Conservation (phyloP, 2,113 vertebrate genomes). For the Tachuris rubrigastra region DNA sequence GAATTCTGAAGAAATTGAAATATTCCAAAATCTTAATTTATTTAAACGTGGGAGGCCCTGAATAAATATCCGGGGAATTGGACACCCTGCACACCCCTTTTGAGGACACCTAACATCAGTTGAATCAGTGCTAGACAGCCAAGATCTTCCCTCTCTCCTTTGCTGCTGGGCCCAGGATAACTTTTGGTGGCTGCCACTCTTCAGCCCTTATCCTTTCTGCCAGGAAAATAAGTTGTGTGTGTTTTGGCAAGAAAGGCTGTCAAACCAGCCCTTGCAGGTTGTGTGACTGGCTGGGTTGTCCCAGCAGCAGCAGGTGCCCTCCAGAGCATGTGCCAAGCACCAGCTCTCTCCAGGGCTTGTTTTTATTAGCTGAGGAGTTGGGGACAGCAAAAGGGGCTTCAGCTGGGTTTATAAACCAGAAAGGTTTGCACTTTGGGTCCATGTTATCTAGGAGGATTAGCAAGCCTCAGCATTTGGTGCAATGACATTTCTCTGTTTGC, state of each 20-base stretch:
- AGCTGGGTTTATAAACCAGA: not conserved
- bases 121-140: not conserved
- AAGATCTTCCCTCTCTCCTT: not conserved
- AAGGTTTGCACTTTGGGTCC: not conserved
- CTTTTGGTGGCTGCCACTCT: not conserved
- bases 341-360: not conserved
- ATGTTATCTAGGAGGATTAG: not conserved
- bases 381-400: not conserved
- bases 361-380: not conserved
- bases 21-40: not conserved
- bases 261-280: not conserved
- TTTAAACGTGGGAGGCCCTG: not conserved
- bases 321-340: not conserved
- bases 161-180: not conserved
- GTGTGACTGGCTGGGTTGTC: not conserved
- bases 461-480: not conserved
- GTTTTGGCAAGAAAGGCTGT: not conserved
- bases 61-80: not conserved
- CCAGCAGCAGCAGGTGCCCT: not conserved
- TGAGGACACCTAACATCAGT: not conserved
- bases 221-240: accelerated
- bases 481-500: not conserved
- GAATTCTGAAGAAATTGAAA: not conserved
- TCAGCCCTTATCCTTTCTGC: not conserved
- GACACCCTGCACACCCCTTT: not conserved